Base-by-base conservation (phyloP, 1,140 invertebrate genomes). In the Hetaerina americana region DNA sequence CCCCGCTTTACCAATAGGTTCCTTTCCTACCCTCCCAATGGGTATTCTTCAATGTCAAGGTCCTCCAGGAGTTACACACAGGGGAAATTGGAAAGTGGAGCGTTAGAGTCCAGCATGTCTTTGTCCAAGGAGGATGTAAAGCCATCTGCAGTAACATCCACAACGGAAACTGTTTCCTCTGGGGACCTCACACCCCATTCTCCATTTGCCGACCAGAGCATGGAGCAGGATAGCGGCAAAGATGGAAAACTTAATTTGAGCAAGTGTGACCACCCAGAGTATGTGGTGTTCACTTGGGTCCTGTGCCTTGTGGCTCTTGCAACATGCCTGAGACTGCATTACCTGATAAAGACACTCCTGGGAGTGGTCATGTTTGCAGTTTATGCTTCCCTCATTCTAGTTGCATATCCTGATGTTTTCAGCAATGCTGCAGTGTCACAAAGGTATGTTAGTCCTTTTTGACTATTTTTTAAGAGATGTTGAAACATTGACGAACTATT, bases 231-330 rank as follows among this genome's bases (percentile, higher is more conserved):
- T 57, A 18, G 15, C 15, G 40, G 10, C 22, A 57, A n/a, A 10
- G n/a, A n/a, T n/a, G n/a, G n/a, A n/a, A n/a, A n/a, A n/a, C n/a
- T n/a, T n/a, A n/a, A n/a, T n/a, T n/a, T n/a, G n/a, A 57, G 40
- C 15, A 12, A 57, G 22, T 91, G 89, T 72, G 82, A 85, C 27
- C 84, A 88, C 73, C 91, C 92, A 0, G 93, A 97, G 79, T 97
- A 96, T 78, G 89, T 96, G 10, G 90, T 96, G 0, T 94, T 95
- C 80, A 94, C 93, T 0, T 97, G 94, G 92, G 90, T 97, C 26
- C 82, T 97, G n/a, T 95, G 92, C 72, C 84, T 97, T 40, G 90
- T 97, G 0, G 92, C 93, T 0, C 82, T 95, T 71, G 93, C 94
- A 0, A 92, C 94, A 0, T 95, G 95, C n/a, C 81, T 98, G 10